These are phyloP conservation scores for Turnix velox DNA, from an alignment of 2,113 vertebrate genomes.

Conservation along the genomic window DNA sequence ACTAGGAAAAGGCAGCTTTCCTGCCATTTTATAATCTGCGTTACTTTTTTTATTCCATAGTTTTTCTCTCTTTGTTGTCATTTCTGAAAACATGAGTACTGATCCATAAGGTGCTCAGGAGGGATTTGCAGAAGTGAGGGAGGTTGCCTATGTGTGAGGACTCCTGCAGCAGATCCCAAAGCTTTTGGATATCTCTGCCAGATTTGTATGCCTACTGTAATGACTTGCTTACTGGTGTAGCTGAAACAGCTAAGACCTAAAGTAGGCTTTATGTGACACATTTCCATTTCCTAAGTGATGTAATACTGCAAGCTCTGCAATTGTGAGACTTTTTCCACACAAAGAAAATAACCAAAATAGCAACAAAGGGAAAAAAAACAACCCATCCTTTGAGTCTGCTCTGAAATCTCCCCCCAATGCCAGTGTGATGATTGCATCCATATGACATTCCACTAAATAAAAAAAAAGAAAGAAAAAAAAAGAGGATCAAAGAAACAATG, in stretches of 20 bases:
- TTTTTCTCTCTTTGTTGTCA: background rate
- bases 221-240: accelerated
- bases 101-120: background rate
- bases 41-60: background rate
- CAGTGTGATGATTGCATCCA: background rate
- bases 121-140: background rate
- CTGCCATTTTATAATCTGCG: background rate
- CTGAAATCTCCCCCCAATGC: conserved; percentile 1
- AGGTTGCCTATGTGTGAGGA: background rate
- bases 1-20: background rate
- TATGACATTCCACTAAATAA: background rate
- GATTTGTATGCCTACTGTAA: background rate
- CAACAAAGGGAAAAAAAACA: background rate
- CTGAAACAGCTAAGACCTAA: background rate
- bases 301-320: accelerated
- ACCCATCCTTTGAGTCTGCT: background rate
- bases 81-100: background rate
- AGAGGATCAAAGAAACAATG: background rate
- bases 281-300: background rate
- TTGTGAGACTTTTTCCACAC: background rate
- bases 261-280: background rate
- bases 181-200: background rate
- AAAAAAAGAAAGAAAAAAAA: background rate
- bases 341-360: background rate
- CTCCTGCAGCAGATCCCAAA: accelerated